A percentile compares a stretch with the other conserved stretches of the same genome.
phyloP scores from a whole-genome alignment of 2,888 invertebrate genomes.

The Colletes collaris region DNA sequence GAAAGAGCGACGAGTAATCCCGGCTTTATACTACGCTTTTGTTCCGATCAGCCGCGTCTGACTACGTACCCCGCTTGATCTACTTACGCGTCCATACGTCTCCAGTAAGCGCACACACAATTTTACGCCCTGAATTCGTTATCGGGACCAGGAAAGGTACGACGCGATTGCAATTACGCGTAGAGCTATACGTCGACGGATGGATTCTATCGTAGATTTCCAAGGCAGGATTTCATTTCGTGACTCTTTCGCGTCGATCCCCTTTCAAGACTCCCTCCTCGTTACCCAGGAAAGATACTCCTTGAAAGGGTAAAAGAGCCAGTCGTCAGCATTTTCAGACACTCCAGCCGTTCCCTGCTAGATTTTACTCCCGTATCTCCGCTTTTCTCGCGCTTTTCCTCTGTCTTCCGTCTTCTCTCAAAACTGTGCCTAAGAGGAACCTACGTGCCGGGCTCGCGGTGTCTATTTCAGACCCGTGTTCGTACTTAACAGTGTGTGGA shows the following conservation, averaged over 20 bases:
- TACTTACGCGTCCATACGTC: neutral
- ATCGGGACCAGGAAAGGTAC: conserved; percentile 1
- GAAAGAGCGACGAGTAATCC: conserved; percentile 6
- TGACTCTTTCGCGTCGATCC: conserved; percentile 49
- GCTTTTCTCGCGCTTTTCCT: conserved; percentile 36
- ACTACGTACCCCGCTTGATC: neutral
- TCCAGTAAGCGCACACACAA: neutral
- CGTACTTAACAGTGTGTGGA: conserved; percentile 19
- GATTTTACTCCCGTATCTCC: conserved; percentile 40
- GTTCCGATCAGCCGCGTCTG: neutral
- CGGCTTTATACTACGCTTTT: neutral
- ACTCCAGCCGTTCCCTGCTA: conserved; percentile 49
- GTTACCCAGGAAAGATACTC: conserved; percentile 60
- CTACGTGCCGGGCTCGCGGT: conserved; percentile 13
- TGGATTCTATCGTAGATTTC: conserved; percentile 36
- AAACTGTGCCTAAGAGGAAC: conserved; percentile 7
- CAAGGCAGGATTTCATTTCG: conserved; percentile 44
- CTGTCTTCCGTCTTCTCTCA: conserved; percentile 6
- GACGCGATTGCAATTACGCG: conserved; percentile 33
- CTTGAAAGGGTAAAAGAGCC: conserved; percentile 59
- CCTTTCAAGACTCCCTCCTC: conserved; percentile 54
- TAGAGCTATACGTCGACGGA: neutral
- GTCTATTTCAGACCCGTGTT: conserved; percentile 17
- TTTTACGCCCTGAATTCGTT: conserved; percentile 14
- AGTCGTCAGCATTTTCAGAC: conserved; percentile 69